phyloP scores from a whole-genome alignment of 2,797 vertebrate genomes.

The Sebastes iracundus region DNA sequence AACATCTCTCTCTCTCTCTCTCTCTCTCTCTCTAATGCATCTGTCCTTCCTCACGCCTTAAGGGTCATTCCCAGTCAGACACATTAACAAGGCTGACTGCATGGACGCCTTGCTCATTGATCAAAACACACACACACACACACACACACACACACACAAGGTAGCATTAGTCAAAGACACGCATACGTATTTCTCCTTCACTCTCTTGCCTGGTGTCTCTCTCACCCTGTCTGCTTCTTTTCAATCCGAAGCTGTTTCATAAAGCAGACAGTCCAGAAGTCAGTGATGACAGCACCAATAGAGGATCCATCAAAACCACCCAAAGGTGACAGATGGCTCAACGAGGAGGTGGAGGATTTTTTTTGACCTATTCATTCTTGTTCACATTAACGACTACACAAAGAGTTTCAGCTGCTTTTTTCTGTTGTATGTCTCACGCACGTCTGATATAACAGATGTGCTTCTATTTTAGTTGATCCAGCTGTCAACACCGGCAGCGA shows the following conservation, averaged over 20 bases:
- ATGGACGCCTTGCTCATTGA: slow-evolving; percentile 55
- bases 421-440: not conserved
- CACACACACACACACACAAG: slow-evolving; percentile 37
- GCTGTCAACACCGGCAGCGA: not conserved
- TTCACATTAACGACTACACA: not conserved
- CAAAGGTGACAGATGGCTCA: slow-evolving; percentile 43
- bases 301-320: slow-evolving; percentile 44
- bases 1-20: not conserved
- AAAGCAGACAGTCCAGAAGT: slow-evolving; percentile 39
- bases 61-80: slow-evolving; percentile 64
- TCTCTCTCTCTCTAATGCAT: slow-evolving; percentile 32
- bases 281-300: slow-evolving; percentile 44
- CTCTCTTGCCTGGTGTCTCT: slow-evolving; percentile 15
- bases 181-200: slow-evolving; percentile 38
- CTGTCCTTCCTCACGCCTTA: slow-evolving; percentile 54
- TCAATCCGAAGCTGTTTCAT: slow-evolving; percentile 39
- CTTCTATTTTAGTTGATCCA: not conserved
- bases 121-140: slow-evolving; percentile 45
- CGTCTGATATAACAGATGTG: not conserved
- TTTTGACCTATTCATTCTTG: slow-evolving; percentile 27
- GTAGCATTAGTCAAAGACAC: slow-evolving; percentile 30
- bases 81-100: slow-evolving; percentile 66
- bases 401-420: not conserved
- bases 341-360: slow-evolving; percentile 24
- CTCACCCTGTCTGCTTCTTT: slow-evolving; percentile 38